Base-by-base conservation (phyloP, 1,140 invertebrate genomes). In the Gryon sp. region DNA sequence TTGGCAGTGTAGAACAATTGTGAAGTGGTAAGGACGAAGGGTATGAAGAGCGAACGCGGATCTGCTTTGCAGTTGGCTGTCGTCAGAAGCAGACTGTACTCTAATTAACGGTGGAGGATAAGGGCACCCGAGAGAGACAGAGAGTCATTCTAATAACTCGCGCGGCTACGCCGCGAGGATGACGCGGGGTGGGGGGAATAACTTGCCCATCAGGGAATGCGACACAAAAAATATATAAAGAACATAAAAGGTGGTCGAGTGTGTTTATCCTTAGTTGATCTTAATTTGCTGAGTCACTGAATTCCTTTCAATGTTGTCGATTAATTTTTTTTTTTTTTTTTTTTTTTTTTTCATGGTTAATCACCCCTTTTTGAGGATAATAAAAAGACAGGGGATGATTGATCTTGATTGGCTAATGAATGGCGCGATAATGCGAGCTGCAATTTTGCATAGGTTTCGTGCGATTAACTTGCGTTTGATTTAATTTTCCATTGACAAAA, bases 1-100 rank as follows among this genome's bases (percentile, higher is more conserved):
- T 79, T 53, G 38, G 68, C 60, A 46, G 55, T 69, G 72, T 76
- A 80, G 76, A 82, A 80, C 77, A 70, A 52, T 48, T 53, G 63
- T 66, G 55, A 76, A 79, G 70, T 66, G 72, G 66, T 50, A 72
- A 77, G 55, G 59, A 77, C 57, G 60, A 68, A 66, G 77, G 72
- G 60, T 24, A 57, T 22, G 69, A 55, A 75, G 63, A 70, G 68
- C 20, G 76, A 73, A 80, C 41, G 70, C 20, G 50, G 43, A 65
- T 80, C 83, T 83, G 78, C 80, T 83, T 82, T 82, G 63, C 83
- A 82, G 82, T 80, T 80, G 68, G 69, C 75, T 82, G 80, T 85
- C 82, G 82, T 80, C 83, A 80, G 77, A 83, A 81, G 68, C 76
- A 84, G 83, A 83, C 80, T 82, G 82, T 83, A 83, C 72, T 82